Evolutionary conservation across 2,113 vertebrate genomes (phyloP).

Genomic region (Amblyopsis rosae): DNA sequence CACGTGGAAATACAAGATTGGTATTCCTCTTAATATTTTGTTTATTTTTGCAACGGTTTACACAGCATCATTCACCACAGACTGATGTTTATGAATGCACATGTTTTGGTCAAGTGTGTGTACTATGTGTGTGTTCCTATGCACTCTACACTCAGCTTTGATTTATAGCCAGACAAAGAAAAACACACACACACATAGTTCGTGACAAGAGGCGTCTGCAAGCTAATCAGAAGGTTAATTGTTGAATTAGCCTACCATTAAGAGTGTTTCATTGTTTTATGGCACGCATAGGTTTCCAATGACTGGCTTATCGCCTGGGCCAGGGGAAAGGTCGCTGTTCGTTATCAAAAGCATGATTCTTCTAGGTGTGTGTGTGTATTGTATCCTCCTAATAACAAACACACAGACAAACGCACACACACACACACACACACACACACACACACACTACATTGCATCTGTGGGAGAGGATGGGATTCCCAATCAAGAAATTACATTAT

Average conservation of each 20-base stretch:
- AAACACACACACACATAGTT: constrained; percentile 55
- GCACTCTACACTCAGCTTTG: constrained; percentile 61
- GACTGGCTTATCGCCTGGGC: constrained; percentile 31
- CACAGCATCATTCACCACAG: too few relatives aligned
- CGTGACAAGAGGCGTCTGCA: constrained; percentile 37
- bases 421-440: too few relatives aligned
- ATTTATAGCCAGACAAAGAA: constrained; percentile 52
- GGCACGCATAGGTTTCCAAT: constrained; percentile 8
- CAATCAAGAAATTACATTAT: too few relatives aligned
- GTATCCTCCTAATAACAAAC: background rate
- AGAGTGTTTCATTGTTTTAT: constrained; percentile 71
- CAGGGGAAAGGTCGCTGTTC: constrained; percentile 54
- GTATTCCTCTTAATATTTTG: too few relatives aligned
- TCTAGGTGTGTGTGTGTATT: constrained; percentile 30
- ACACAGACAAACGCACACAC: too few relatives aligned
- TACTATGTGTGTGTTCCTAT: constrained; percentile 7
- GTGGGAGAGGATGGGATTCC: too few relatives aligned
- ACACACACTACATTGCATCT: too few relatives aligned
- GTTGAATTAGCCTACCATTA: constrained; percentile 74
- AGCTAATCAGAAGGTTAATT: constrained; percentile 72
- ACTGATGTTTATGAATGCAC: background rate
- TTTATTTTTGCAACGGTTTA: too few relatives aligned
- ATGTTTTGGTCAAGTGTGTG: background rate
- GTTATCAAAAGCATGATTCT: constrained; percentile 34
- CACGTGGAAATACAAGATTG: background rate